Evolutionary conservation across 2,113 vertebrate genomes (phyloP).

Genomic region (Aptenodytes forsteri): DNA sequence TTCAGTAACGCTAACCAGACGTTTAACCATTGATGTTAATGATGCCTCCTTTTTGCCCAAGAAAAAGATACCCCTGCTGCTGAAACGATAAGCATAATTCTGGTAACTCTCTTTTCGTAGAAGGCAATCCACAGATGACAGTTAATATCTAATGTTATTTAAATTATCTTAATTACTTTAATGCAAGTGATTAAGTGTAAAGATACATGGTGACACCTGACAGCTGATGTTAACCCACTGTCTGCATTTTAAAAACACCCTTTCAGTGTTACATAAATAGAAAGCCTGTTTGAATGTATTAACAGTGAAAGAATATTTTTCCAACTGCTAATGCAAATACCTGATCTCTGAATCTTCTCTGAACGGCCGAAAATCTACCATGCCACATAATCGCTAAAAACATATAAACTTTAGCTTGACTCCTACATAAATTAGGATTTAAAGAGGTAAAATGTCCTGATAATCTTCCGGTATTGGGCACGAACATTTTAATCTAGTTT

Average conservation of each 20-base stretch:
- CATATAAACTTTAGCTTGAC: slow-evolving; percentile 81
- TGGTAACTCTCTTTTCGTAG: not conserved
- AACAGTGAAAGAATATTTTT: slow-evolving; percentile 39
- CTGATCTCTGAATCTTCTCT: slow-evolving; percentile 78
- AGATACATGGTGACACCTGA: not conserved
- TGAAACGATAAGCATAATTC: not conserved
- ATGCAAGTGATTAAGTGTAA: slow-evolving; percentile 51
- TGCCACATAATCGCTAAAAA: slow-evolving; percentile 79
- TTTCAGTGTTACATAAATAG: not conserved
- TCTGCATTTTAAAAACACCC: not conserved
- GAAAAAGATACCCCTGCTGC: not conserved
- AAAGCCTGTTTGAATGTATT: slow-evolving; percentile 1
- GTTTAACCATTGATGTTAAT: not conserved
- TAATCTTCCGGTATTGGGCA: slow-evolving; percentile 84
- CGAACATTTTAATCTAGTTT: slow-evolving; percentile 86
- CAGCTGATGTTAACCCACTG: slow-evolving; percentile 2
- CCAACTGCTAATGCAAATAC: slow-evolving; percentile 70
- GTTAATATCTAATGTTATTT: slow-evolving; percentile 29
- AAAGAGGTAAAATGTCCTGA: slow-evolving; percentile 83
- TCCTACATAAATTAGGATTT: slow-evolving; percentile 89
- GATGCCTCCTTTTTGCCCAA: not conserved
- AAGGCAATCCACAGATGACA: slow-evolving; percentile 11
- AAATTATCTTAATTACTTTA: slow-evolving; percentile 57
- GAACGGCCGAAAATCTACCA: slow-evolving; percentile 74
- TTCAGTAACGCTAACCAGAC: not conserved